A percentile compares a stretch with the other conserved stretches of the same genome.
phyloP scores from a whole-genome alignment of 2,888 invertebrate species.

The Pheosia tremula region DNA sequence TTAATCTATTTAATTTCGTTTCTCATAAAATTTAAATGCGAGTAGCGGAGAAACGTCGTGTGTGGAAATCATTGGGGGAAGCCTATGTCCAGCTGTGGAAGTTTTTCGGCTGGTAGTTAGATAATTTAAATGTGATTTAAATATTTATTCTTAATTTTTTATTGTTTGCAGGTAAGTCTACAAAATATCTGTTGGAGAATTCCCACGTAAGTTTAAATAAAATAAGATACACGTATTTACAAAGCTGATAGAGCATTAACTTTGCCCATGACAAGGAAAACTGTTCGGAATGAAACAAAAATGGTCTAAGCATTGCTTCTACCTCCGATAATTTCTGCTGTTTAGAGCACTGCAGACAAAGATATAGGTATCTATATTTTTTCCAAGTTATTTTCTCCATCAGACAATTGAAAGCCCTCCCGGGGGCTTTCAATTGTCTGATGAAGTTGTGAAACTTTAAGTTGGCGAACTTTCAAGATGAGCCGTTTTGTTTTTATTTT shows the following conservation, averaged over 20 bases:
- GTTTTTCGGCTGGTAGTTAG: too few species aligned
- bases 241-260: too few species aligned
- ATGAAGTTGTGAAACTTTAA: conserved; percentile 38
- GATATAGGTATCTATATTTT: conserved; percentile 17
- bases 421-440: too few species aligned
- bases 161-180: conserved; percentile 1
- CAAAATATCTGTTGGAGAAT: too few species aligned
- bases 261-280: too few species aligned
- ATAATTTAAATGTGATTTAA: not conserved
- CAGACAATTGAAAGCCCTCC: conserved; percentile 32
- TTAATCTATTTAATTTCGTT: not conserved
- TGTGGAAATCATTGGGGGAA: too few species aligned
- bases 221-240: too few species aligned
- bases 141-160: not conserved
- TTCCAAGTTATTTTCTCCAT: conserved; percentile 21
- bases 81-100: too few species aligned
- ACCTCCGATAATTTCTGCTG: not conserved
- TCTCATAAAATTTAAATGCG: not conserved
- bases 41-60: too few species aligned
- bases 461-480: conserved; percentile 30
- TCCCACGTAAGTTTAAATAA: too few species aligned
- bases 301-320: not conserved
- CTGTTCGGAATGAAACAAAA: not conserved
- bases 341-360: conserved; percentile 11
- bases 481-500: conserved; percentile 38